Evolutionary conservation across 2,888 invertebrate genomes (phyloP), one percentile per base, ranked within the genome.

Genomic region (Hypolimnas misippus): DNA sequence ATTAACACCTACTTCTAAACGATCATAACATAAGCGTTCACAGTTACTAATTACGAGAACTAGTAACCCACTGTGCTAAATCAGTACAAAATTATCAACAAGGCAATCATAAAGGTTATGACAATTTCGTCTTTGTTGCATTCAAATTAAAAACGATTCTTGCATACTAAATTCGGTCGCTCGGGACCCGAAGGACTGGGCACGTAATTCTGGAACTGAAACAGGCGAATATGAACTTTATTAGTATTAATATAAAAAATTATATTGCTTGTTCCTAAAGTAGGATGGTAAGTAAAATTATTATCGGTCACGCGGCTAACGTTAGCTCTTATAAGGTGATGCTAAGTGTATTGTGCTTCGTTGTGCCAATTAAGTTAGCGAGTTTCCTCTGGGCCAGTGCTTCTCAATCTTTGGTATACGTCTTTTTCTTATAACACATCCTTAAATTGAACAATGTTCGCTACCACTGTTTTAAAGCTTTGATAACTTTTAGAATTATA

Each of bases 361-460:
- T 57, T 65, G 57, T 68, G 63, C 68, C 63, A 63, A 66, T 66
- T 65, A 56, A 59, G 56, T 70, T 70, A 70, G 68, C 58, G 33
- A 61, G 42, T 57, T 38, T 42, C 44, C 42, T 62, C 62, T 61
- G 55, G 54, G 54, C 17, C 29, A 25, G 25, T 25, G 25, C 3
- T 25, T 25, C 25, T 12, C 21, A 52, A 33, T 33, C 55, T 53
- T 14, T 49, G 35, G 35, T 25, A 3, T 2, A 25, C 25, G 25
- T n/a, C n/a, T n/a, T n/a, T n/a, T n/a, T n/a, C n/a, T n/a, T n/a
- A n/a, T n/a, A n/a, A n/a, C n/a, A n/a, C n/a, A n/a, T n/a, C n/a
- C n/a, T n/a, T n/a, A n/a, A n/a, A n/a, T n/a, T n/a, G n/a, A n/a
- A n/a, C n/a, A n/a, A n/a, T n/a, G n/a, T n/a, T n/a, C n/a, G n/a